A percentile compares a stretch with the other conserved stretches of the same genome.
phyloP scores from a whole-genome alignment of 2,797 vertebrate genomes.

The Sylvia borin region DNA sequence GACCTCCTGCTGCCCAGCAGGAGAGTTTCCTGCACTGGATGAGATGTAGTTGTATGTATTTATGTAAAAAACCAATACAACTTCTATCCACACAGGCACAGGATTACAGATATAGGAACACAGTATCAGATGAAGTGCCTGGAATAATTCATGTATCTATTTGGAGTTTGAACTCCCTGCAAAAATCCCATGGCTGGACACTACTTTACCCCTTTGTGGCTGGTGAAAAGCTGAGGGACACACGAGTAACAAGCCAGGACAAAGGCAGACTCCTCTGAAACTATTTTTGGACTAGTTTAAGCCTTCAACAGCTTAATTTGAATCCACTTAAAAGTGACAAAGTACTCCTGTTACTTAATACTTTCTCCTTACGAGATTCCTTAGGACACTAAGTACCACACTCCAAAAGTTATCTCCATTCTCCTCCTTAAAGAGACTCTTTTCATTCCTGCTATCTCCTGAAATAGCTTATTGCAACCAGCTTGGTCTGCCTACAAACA shows the following conservation, averaged over 20 bases:
- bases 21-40: background rate
- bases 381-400: background rate
- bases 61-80: fast-evolving
- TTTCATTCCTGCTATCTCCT: background rate
- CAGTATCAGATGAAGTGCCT: background rate
- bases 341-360: background rate
- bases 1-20: background rate
- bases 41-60: background rate
- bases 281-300: background rate
- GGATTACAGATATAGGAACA: background rate
- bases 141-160: background rate
- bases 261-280: slow-evolving; percentile 5
- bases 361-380: background rate
- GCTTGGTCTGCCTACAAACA: background rate
- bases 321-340: background rate
- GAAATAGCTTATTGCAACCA: background rate
- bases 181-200: background rate
- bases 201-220: background rate
- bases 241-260: fast-evolving
- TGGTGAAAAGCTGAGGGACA: background rate
- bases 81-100: background rate
- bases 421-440: background rate
- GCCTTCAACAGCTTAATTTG: background rate
- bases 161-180: background rate
- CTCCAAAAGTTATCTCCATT: background rate